These are phyloP conservation scores for Lordiphosa collinella DNA, from an alignment of 1,140 invertebrate genomes.

Conservation along the genomic window DNA sequence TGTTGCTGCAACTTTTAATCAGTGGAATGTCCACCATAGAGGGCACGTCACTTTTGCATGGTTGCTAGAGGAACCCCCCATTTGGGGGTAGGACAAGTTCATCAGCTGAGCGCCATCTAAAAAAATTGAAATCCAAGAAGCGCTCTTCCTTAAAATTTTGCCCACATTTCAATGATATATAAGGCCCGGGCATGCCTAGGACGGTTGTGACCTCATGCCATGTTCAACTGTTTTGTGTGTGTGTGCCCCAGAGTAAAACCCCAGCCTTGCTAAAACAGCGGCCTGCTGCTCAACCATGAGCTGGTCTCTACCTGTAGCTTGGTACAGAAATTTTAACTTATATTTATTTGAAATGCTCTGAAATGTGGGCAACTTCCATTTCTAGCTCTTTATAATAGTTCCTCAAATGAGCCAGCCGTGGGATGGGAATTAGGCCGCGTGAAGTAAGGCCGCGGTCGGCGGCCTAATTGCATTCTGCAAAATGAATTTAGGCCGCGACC, in stretches of 20 bases:
- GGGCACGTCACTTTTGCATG: slow-evolving; percentile 70
- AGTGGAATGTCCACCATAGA: slow-evolving; percentile 45
- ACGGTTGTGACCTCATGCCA: background rate
- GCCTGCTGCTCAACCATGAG: slow-evolving; percentile 35
- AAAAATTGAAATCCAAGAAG: slow-evolving; percentile 8
- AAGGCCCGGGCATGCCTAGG: slow-evolving; percentile 4
- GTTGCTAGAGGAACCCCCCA: slow-evolving; percentile 57
- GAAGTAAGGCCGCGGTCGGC: too few relatives aligned
- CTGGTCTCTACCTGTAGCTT: slow-evolving; percentile 64
- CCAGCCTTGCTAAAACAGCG: slow-evolving; percentile 68
- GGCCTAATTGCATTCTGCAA: too few relatives aligned
- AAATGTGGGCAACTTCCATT: too few relatives aligned
- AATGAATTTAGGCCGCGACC: too few relatives aligned
- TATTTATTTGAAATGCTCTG: too few relatives aligned
- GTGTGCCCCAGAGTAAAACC: slow-evolving; percentile 39
- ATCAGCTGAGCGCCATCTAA: slow-evolving; percentile 62
- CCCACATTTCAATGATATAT: slow-evolving; percentile 23
- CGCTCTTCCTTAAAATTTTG: slow-evolving; percentile 59
- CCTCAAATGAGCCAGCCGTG: too few relatives aligned
- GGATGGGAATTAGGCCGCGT: too few relatives aligned
- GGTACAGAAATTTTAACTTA: slow-evolving; percentile 36
- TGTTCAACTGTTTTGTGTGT: background rate
- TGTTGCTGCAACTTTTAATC: slow-evolving; percentile 57
- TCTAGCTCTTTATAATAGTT: too few relatives aligned
- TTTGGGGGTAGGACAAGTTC: slow-evolving; percentile 34